Base-by-base conservation (phyloP, 2,888 invertebrate species). In the Phanerotoma sp. region DNA sequence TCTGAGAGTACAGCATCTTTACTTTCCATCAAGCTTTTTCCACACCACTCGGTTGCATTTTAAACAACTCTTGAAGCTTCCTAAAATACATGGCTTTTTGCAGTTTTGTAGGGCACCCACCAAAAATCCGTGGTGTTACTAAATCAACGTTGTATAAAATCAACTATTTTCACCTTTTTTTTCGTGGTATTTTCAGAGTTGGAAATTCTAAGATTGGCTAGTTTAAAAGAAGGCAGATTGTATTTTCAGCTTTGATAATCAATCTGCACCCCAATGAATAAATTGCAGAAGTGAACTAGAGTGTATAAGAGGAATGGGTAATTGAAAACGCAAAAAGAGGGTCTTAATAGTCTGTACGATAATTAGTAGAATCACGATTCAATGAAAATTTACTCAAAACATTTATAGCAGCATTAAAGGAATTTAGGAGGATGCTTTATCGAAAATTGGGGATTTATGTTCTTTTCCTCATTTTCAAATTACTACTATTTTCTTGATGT, bases 121-220 rank as follows among this genome's bases (percentile, higher is more conserved):
- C 56, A 51, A 68, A 67, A 68, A 72, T 69, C 69, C 67, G 66
- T 60, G 58, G 65, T 66, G 63, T 67, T 70, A 70, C 69, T 66
- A 67, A 74, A 74, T 73, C 73, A 73, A 74, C 72, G 73, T 73
- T 69, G 68, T 62, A 63, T 68, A 70, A 72, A 72, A 66, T 67
- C 66, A 71, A 70, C 63, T 62, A 46, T 58, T 59, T 49, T 40
- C 41, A 51, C 42, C 41, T 38, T 48, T 22, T 52, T 49, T 45
- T 47, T 50, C n/a, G n/a, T n/a, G n/a, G n/a, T n/a, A n/a, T n/a
- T n/a, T n/a, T n/a, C n/a, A n/a, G n/a, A n/a, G n/a, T n/a, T n/a
- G n/a, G n/a, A n/a, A n/a, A n/a, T n/a, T n/a, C n/a, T n/a, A n/a
- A n/a, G n/a, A n/a, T n/a, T n/a, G n/a, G n/a, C n/a, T n/a, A 16